Base-by-base conservation (phyloP, 2,797 vertebrate species). In the Heteromormyrus szaboi region DNA sequence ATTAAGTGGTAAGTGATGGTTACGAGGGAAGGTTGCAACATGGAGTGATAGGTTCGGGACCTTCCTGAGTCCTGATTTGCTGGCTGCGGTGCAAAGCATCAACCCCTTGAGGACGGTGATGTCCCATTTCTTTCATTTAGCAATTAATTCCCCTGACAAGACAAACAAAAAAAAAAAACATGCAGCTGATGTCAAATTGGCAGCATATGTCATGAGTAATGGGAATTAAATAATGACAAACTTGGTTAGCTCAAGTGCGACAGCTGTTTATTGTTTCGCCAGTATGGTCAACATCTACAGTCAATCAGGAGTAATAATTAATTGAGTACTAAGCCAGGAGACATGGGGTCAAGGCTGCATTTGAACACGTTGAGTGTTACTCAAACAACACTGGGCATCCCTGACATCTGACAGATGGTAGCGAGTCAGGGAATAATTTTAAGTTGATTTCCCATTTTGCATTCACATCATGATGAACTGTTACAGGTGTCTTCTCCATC, bases 201-300 rank as follows among this genome's bases (percentile, higher is more conserved):
- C 54, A 68, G 62, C 89, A 88, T 89, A 85, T 68, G 48, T 62
- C 54, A 72, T 1, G 25, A 33, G 59, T 86, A 86, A 79, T 88
- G 79, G 48, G 76, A 79, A 79, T 37, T 29, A 56, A 85, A 90
- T 86, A 25, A 33, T 85, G 48, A 85, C 81, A 83, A 90, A 90
- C 76, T 83, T 33, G 25, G 65, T 89, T 72, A 86, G 22, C 62
- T 89, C 62, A 22, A 41, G 19, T 19, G 22, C 46, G 33, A 29
- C 84, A 86, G 62, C 62, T 86, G 65, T 89, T 86, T 79, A 33
- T 54, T 79, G 76, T 81, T 89, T 65, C 33, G 46, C 84, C 54
- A 44, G 25, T 33, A 54, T 87, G 85, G 88, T 86, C 56, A 86
- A 19, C 54, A 87, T 85, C 56, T 51, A 83, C 81, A 65, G 62